Evolutionary conservation across 2,888 invertebrate genomes (phyloP).

Genomic region (Scaptomyza cyrtandrae): DNA sequence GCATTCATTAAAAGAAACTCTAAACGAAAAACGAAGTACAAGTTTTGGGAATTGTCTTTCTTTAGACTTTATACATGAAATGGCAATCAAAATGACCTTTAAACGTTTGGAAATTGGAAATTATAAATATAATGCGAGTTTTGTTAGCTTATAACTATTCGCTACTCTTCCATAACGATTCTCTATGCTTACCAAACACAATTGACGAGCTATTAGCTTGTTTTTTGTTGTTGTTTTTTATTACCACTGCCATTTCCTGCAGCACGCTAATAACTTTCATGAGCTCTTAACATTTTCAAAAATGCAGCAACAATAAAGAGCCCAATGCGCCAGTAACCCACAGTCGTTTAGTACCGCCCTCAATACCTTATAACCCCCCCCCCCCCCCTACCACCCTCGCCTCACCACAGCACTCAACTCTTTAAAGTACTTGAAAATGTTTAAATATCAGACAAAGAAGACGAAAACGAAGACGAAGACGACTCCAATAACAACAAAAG

Average conservation of each 20-base stretch:
- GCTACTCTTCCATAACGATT: constrained; percentile 25
- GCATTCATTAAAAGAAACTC: no score
- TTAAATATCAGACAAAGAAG: constrained; percentile 69
- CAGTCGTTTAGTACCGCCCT: constrained; percentile 27
- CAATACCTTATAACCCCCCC: neutral
- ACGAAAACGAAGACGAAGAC: constrained; percentile 5
- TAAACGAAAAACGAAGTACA: no score
- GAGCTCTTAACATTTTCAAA: constrained; percentile 60
- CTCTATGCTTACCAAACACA: constrained; percentile 17
- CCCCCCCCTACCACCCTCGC: neutral
- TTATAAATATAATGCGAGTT: neutral
- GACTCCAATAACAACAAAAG: constrained; percentile 39
- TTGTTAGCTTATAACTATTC: neutral
- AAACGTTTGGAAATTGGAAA: no score
- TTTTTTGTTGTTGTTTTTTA: constrained; percentile 16
- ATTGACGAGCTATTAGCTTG: neutral
- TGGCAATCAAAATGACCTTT: no score
- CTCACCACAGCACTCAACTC: constrained; percentile 4
- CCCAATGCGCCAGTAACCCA: constrained; percentile 59
- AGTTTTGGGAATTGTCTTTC: no score
- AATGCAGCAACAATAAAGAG: constrained; percentile 34
- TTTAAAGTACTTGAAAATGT: constrained; percentile 50
- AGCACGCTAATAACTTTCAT: constrained; percentile 63
- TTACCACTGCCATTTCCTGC: constrained; percentile 36
- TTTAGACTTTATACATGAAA: no score